phyloP scores from a whole-genome alignment of 2,888 invertebrate species.

The Diarsia mendica region DNA sequence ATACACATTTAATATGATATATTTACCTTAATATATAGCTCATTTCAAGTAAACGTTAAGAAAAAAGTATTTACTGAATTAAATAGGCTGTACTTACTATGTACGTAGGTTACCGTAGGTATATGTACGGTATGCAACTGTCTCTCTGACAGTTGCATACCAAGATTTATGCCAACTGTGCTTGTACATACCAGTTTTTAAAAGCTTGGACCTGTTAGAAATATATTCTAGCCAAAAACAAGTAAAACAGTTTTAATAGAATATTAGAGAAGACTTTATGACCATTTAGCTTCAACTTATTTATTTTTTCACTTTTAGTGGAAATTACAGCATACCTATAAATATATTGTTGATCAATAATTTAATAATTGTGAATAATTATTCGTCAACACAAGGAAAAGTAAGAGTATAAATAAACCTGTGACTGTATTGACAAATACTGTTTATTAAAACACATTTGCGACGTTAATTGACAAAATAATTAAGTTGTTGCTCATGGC shows the following conservation, averaged over 20 bases:
- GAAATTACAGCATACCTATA: background rate
- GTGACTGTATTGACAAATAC: background rate
- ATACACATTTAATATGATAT: conserved; percentile 14
- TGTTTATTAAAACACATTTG: background rate
- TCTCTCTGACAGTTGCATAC: too few relatives aligned
- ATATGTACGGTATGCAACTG: too few relatives aligned
- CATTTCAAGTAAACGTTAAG: conserved; percentile 11
- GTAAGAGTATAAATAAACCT: background rate
- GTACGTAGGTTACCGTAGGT: too few relatives aligned
- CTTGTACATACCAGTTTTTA: background rate
- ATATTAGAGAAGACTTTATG: background rate
- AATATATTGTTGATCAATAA: background rate
- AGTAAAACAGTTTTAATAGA: background rate
- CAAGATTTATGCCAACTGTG: too few relatives aligned
- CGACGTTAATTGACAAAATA: background rate
- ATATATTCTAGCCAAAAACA: background rate
- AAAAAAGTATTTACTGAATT: background rate
- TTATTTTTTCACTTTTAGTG: background rate
- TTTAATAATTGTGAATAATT: background rate
- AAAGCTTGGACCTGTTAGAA: background rate
- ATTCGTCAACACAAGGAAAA: conserved; percentile 22
- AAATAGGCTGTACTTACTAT: background rate
- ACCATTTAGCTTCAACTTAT: background rate
- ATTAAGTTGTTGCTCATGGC: background rate
- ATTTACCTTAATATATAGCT: conserved; percentile 1